These are phyloP conservation scores for Carollia perspicillata DNA, from an alignment of 2,113 vertebrate genomes.

Conservation along the genomic window DNA sequence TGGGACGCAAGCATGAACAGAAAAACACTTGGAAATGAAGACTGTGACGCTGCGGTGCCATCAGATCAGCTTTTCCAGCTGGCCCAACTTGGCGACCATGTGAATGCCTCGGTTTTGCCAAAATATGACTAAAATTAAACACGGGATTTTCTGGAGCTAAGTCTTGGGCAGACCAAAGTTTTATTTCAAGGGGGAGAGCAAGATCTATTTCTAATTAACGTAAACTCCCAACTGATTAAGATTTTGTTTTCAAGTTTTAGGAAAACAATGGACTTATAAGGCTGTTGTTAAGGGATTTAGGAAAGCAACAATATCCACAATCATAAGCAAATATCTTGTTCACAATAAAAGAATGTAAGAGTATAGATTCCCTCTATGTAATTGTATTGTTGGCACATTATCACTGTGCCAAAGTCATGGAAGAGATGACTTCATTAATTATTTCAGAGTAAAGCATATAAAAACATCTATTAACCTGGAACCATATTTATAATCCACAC, in stretches of 20 bases:
- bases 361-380: neutral
- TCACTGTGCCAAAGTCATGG: too few relatives aligned
- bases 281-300: neutral
- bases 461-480: neutral
- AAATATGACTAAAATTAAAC: slow-evolving; percentile 62
- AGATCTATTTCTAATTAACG: neutral
- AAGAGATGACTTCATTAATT: neutral
- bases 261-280: neutral
- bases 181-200: neutral
- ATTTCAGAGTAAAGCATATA: neutral
- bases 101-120: slow-evolving; percentile 27
- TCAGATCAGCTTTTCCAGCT: slow-evolving; percentile 64
- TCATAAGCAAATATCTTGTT: neutral
- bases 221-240: neutral
- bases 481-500: neutral
- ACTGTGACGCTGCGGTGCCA: neutral
- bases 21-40: slow-evolving; percentile 1
- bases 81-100: slow-evolving; percentile 1
- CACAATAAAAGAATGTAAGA: neutral
- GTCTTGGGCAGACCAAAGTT: neutral
- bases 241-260: slow-evolving; percentile 25
- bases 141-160: slow-evolving; percentile 23
- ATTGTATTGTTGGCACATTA: neutral
- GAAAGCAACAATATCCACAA: neutral
- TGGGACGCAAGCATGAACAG: neutral